Conservation (phyloP, 2,113 vertebrate species). For the Morone chrysops region DNA sequence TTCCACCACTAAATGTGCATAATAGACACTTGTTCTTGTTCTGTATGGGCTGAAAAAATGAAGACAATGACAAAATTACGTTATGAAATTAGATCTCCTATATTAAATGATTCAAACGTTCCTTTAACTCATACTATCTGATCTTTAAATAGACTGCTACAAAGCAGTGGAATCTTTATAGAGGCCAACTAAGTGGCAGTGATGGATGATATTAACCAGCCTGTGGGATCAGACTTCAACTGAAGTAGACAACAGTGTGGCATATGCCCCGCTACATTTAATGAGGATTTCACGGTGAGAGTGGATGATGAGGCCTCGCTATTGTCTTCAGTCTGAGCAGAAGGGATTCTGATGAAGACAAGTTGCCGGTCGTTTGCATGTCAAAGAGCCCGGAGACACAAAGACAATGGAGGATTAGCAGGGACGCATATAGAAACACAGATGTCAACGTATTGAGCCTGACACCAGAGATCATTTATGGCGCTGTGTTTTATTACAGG, state of each 20-base stretch:
- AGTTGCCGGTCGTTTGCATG: conserved; percentile 79
- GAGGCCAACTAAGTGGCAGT: conserved; percentile 46
- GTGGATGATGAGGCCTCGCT: conserved; percentile 35
- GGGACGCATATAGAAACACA: conserved; percentile 57
- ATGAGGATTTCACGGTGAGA: conserved; percentile 72
- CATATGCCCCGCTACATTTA: conserved; percentile 63
- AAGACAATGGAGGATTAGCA: conserved; percentile 72
- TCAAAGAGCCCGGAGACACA: conserved; percentile 70
- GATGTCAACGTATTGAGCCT: conserved; percentile 71
- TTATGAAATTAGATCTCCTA: neutral
- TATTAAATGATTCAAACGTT: neutral
- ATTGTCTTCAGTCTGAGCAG: conserved; percentile 48
- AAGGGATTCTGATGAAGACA: conserved; percentile 74
- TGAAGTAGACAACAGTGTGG: conserved; percentile 43
- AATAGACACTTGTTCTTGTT: no score
- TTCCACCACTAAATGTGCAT: no score
- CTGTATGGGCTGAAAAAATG: no score
- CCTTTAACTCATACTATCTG: neutral
- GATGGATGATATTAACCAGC: conserved; percentile 66
- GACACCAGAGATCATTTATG: conserved; percentile 48
- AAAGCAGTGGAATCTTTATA: neutral
- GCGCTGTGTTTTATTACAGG: conserved; percentile 21
- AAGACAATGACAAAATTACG: neutral
- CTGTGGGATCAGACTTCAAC: conserved; percentile 56
- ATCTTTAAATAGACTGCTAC: conserved; percentile 8